Conservation (phyloP, 2,113 vertebrate species). For the Gnathonemus echidnorhynchus region DNA sequence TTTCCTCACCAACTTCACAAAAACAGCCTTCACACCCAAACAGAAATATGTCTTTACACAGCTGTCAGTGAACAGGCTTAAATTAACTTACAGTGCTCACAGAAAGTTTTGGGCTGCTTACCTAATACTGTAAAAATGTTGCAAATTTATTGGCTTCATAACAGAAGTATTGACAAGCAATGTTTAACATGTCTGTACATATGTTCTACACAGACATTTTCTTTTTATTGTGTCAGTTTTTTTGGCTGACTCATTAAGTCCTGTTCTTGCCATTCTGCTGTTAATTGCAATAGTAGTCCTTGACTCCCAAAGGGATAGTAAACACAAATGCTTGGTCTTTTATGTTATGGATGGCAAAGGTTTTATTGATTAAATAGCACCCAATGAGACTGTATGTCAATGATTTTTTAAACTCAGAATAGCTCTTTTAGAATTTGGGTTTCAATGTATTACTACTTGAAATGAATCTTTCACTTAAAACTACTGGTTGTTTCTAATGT, state of each 20-base stretch:
- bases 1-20: not conserved
- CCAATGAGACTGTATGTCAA: not conserved
- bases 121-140: not conserved
- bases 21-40: not conserved
- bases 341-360: not conserved
- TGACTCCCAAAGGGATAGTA: not conserved
- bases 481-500: not conserved
- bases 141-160: not conserved
- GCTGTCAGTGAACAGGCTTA: not conserved
- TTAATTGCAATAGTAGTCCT: not conserved
- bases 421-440: not conserved
- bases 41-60: not conserved
- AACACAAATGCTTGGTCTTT: not conserved
- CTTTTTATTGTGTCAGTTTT: not conserved
- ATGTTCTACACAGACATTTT: not conserved
- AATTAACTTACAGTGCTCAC: not conserved
- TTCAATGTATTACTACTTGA: not conserved
- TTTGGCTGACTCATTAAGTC: not conserved
- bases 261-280: not conserved
- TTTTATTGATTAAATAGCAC: not conserved
- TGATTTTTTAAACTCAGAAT: not conserved
- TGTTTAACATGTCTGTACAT: not conserved
- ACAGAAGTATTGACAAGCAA: not conserved
- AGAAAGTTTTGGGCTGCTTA: not conserved
- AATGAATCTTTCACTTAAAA: not conserved